These are phyloP conservation scores for Hirtodrosophila histrioides DNA, from an alignment of 2,888 invertebrate species.

Conservation along the genomic window DNA sequence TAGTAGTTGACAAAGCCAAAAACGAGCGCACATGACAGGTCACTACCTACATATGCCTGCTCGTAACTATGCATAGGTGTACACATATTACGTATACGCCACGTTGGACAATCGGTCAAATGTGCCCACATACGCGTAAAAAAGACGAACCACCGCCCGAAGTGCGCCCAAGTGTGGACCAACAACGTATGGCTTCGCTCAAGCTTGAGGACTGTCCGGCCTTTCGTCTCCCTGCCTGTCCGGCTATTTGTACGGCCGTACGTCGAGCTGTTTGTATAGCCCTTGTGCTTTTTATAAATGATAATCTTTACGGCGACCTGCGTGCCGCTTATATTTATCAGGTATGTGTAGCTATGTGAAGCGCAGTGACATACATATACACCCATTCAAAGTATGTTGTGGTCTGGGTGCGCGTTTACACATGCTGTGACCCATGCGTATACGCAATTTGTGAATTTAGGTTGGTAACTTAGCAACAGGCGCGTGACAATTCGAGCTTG, in stretches of 20 bases:
- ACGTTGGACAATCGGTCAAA: conserved; percentile 47
- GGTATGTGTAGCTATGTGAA: conserved; percentile 8
- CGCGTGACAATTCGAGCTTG: conserved; percentile 24
- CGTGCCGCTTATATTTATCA: conserved; percentile 67
- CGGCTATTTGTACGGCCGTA: conserved; percentile 6
- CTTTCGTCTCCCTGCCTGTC: conserved; percentile 1
- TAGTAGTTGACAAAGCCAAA: conserved; percentile 63
- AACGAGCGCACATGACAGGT: conserved; percentile 34
- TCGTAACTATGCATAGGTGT: background rate
- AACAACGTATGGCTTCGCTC: conserved; percentile 55
- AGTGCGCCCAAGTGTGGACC: conserved; percentile 49
- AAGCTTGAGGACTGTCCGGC: conserved; percentile 14
- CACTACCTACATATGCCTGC: conserved; percentile 16
- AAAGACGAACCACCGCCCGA: conserved; percentile 28
- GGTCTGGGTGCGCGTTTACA: conserved; percentile 4
- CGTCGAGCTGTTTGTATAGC: conserved; percentile 28
- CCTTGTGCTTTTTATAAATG: conserved; percentile 65
- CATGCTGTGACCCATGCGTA: conserved; percentile 45
- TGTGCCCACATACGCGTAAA: conserved; percentile 65
- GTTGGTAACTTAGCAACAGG: conserved; percentile 29
- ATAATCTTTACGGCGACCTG: conserved; percentile 56
- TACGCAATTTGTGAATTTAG: conserved; percentile 57
- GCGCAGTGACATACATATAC: conserved; percentile 40
- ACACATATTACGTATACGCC: conserved; percentile 45
- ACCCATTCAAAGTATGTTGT: conserved; percentile 11